A percentile compares a stretch with the other conserved stretches of the same genome.
These are phyloP conservation scores for Gavia stellata DNA, from an alignment of 2,113 vertebrate genomes.

Conservation along the genomic window DNA sequence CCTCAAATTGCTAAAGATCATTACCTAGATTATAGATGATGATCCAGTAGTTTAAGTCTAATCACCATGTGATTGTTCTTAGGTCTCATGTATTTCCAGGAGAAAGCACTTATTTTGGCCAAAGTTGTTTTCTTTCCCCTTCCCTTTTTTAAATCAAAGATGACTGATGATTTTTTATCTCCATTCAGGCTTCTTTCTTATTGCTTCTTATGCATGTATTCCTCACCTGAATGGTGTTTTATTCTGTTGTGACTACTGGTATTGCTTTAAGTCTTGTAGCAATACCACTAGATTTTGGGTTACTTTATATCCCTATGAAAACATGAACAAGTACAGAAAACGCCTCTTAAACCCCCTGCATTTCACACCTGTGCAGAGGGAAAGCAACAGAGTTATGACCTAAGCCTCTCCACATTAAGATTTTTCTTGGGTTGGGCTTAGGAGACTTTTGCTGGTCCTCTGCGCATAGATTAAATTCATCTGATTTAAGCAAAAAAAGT, in stretches of 20 bases:
- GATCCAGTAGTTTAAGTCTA: background rate
- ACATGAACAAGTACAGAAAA: background rate
- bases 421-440: background rate
- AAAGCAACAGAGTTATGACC: background rate
- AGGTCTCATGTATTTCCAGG: background rate
- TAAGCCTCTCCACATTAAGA: background rate
- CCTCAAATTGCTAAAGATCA: background rate
- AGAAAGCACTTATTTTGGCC: background rate
- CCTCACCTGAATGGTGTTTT: background rate
- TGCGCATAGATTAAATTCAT: background rate
- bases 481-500: background rate
- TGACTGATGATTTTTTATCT: background rate
- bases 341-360: background rate
- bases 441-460: background rate
- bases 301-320: background rate
- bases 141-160: background rate
- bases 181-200: background rate
- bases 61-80: background rate
- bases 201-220: background rate
- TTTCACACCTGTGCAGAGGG: background rate
- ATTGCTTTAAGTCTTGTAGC: background rate
- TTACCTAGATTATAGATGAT: background rate
- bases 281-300: background rate
- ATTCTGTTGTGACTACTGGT: background rate
- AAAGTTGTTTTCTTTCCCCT: background rate